Conservation (phyloP, 2,113 vertebrate species). For the Ophiodon elongatus region DNA sequence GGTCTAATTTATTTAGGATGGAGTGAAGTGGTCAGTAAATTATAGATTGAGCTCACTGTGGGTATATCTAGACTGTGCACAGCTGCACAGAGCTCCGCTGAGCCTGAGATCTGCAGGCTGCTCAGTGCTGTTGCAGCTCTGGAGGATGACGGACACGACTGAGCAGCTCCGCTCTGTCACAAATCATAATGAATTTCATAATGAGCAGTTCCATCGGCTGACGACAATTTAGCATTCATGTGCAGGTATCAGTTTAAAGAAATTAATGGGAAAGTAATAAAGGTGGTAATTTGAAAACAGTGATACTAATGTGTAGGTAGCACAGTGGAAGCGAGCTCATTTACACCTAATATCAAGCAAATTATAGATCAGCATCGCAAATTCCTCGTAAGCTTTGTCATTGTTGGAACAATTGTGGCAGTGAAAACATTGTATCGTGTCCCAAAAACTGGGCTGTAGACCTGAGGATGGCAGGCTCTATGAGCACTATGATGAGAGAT, state of each 20-base stretch:
- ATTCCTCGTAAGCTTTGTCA: slow-evolving; percentile 8
- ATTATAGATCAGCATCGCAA: not conserved
- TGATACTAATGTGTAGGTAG: slow-evolving; percentile 13
- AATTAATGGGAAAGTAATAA: slow-evolving; percentile 26
- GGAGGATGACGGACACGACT: slow-evolving; percentile 8
- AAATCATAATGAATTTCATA: slow-evolving; percentile 26
- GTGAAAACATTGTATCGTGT: not conserved
- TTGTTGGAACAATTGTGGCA: not conserved
- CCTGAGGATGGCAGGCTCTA: not conserved
- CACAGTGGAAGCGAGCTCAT: not conserved
- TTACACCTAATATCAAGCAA: slow-evolving; percentile 26
- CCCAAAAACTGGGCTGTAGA: not conserved
- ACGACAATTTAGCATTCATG: not conserved
- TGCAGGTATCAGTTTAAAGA: not conserved
- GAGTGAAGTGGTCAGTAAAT: slow-evolving; percentile 30
- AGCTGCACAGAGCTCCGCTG: slow-evolving; percentile 1
- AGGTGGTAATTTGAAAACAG: slow-evolving; percentile 11
- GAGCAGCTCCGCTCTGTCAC: slow-evolving; percentile 21
- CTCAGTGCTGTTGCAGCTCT: slow-evolving; percentile 1
- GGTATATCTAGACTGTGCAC: slow-evolving; percentile 6
- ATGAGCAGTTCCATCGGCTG: not conserved
- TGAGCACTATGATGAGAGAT: not conserved
- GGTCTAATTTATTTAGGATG: slow-evolving; percentile 8
- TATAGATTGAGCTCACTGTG: slow-evolving; percentile 2
- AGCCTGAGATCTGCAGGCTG: slow-evolving; percentile 12